Evolutionary conservation across 2,113 vertebrate species (phyloP).

Genomic region (Sylvietta virens): DNA sequence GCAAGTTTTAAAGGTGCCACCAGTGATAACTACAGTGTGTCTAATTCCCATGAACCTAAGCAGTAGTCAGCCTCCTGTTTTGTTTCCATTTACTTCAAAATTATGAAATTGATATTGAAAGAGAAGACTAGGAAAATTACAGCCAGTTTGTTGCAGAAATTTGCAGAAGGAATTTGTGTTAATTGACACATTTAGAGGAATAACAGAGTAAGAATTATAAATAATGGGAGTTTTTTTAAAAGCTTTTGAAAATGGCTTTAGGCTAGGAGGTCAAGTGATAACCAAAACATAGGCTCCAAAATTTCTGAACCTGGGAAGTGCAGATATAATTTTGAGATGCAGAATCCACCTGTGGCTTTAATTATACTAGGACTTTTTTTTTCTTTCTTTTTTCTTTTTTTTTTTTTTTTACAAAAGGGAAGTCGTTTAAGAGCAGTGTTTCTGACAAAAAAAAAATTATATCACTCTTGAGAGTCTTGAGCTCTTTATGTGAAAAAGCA

Average conservation of each 20-base stretch:
- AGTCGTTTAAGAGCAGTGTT: not conserved
- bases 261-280: not conserved
- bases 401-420: not conserved
- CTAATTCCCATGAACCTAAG: not conserved
- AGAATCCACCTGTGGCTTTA: not conserved
- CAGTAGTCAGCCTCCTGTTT: not conserved
- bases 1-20: not conserved
- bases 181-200: not conserved
- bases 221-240: accelerated
- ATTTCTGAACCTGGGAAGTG: not conserved
- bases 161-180: not conserved
- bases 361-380: not conserved
- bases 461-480: not conserved
- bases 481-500: slow-evolving; percentile 57
- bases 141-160: not conserved
- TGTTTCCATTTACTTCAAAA: not conserved
- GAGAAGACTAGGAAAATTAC: not conserved
- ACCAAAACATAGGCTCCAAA: not conserved
- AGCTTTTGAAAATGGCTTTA: not conserved
- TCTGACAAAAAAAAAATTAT: not conserved
- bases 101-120: not conserved
- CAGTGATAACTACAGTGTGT: not conserved
- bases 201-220: not conserved
- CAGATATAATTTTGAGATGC: not conserved
- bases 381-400: no score